Evolutionary conservation across 2,797 vertebrate genomes (phyloP), one percentile per base, ranked within the genome.

Genomic region (Halcyon leucocephala): DNA sequence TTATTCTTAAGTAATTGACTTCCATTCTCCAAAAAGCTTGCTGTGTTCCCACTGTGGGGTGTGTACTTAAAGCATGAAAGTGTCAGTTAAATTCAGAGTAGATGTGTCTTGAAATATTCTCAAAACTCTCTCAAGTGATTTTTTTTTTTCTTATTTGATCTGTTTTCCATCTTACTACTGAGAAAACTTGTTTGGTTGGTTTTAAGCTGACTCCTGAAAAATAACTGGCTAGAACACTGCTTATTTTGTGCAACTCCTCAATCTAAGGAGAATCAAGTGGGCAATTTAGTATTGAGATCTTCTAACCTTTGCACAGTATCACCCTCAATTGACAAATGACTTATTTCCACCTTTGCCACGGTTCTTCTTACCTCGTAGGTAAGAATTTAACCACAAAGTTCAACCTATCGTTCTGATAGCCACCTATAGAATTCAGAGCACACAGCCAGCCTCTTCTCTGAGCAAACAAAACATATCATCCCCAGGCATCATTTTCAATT

Each of bases 151-250:
- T 57, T 5, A 9, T 48, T 54, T 31, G 9, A 41, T 90, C 37
- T 7, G 71, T 65, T 91, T 91, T 82, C 33, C 65, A 90, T 49
- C 85, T 88, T n/a, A 80, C 55, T 87, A 33, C 62, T 55, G 79
- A 80, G 87, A 92, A 97, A 95, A 93, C 51, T 85, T 25, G 74
- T 4, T 81, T 85, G 92, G 51, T 87, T 84, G 69, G 49, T 76
- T 93, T 95, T 86, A 88, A 95, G 95, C 95, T 94, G 96, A 97
- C 94, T 97, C 96, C 96, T 95, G 95, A 96, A 96, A 95, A 96
- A 96, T 76, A 84, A 90, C 94, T 93, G 95, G 95, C 96, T 97
- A 94, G 95, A 97, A 96, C 96, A 97, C 96, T 96, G 96, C 96
- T 96, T 93, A 4, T 12, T 90, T 91, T 76, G 93, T 82, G 83